A percentile compares a stretch with the other conserved stretches of the same genome.
Evolutionary conservation across 2,797 vertebrate genomes (phyloP).

Genomic region (Phrynocephalus forsythii): DNA sequence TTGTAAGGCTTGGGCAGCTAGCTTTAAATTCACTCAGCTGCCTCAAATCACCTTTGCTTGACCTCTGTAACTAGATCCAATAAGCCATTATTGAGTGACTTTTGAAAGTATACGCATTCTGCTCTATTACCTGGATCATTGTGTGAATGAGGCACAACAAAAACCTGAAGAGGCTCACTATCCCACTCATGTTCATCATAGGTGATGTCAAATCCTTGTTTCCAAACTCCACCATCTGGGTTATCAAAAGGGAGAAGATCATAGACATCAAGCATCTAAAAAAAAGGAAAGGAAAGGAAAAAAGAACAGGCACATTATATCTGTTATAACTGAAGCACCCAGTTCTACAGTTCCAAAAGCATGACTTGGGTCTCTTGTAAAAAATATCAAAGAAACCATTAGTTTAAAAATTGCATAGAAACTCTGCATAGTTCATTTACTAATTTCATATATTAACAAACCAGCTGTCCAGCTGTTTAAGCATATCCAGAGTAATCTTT

Average conservation of each 20-base stretch:
- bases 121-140: slow-evolving; percentile 89
- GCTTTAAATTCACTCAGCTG: neutral
- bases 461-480: neutral
- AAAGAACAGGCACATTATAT: slow-evolving; percentile 27
- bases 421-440: neutral
- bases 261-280: slow-evolving; percentile 92
- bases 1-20: neutral
- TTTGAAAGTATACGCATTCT: neutral
- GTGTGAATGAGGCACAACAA: slow-evolving; percentile 93
- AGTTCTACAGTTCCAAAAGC: slow-evolving; percentile 12
- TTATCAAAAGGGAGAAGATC: slow-evolving; percentile 91
- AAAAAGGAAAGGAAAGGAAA: slow-evolving; percentile 55
- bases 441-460: neutral
- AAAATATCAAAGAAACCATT: neutral
- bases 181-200: slow-evolving; percentile 89
- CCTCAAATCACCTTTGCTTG: neutral
- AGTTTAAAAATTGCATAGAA: neutral
- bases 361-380: neutral
- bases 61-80: neutral
- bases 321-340: neutral
- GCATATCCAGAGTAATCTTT: neutral
- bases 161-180: slow-evolving; percentile 85
- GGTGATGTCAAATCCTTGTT: slow-evolving; percentile 92
- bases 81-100: neutral
- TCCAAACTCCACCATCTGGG: slow-evolving; percentile 92